Base-by-base conservation (phyloP, 1,140 invertebrate species). In the Microplitis demolitor region DNA sequence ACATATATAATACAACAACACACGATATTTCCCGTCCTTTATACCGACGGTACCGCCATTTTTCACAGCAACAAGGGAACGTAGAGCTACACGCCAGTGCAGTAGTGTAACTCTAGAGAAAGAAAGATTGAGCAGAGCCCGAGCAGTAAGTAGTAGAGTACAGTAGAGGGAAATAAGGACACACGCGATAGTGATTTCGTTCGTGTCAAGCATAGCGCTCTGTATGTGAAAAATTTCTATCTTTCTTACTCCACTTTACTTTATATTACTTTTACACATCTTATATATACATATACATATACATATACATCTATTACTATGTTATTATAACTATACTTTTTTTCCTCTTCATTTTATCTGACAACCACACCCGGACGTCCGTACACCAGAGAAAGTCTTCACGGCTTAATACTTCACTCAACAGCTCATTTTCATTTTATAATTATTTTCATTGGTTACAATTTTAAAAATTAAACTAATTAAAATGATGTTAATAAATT, bases 181-280 rank as follows among this genome's bases (percentile, higher is more conserved):
- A 67, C 66, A 67, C 50, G 50, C 66, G 66, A 67, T 67, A 67
- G 50, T 67, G 66, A 67, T 67, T 67, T 54, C 50, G 66, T 67
- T 67, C 50, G 50, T 67, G 62, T 64, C 62, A 64, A 64, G 62
- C 35, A 4, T 58, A 11, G 51, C 51, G 24, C 37, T 14, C 39
- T 11, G 39, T 64, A 9, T 34, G 54, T 67, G 31, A 53, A 67
- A 14, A 66, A 14, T 67, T 54, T 39, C 39, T 50, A 9, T 33
- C 14, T 54, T 67, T 31, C 39, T 39, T 13, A n/a, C 39, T 54
- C 24, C 39, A 6, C 45, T 24, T 45, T 37, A 35, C 34, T 14
- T 37, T 31, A 13, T 62, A 5, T 6, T 31, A 31, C 9, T 14
- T 33, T 14, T 60, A 11, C 31, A 8, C 24, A 33, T 33, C 56